Evolutionary conservation across 37 sponge, comb jelly and placozoan species (phyloP).

Genomic region (Ephydatia muelleri): DNA sequence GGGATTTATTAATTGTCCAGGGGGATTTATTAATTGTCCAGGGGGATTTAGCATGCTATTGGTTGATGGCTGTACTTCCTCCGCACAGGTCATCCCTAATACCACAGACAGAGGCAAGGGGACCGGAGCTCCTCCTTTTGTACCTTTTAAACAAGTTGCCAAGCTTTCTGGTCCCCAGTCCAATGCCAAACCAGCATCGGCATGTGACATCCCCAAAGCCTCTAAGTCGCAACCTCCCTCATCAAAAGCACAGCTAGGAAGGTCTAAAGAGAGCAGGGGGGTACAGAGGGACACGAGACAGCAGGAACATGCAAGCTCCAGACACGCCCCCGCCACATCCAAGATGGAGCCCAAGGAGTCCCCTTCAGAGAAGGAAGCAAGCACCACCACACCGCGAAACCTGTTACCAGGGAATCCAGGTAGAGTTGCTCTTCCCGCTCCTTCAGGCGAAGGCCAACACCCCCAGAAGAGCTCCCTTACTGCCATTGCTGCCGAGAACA

Average conservation of each 20-base stretch:
- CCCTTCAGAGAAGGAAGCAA: neutral
- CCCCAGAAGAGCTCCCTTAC: neutral
- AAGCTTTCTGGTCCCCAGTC: neutral
- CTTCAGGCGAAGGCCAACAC: neutral
- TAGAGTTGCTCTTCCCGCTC: neutral
- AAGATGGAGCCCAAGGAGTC: neutral
- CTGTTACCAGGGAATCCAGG: neutral
- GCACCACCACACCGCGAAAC: neutral
- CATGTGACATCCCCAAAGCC: neutral
- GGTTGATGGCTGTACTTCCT: neutral
- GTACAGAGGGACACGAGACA: neutral
- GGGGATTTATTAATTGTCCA: too few relatives aligned
- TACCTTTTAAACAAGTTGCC: slow-evolving; percentile 17
- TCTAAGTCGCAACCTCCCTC: neutral
- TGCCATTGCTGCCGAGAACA: neutral
- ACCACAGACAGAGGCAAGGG: slow-evolving; percentile 25
- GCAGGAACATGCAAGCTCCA: too few relatives aligned
- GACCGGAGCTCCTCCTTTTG: slow-evolving; percentile 25
- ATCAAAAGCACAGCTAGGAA: neutral
- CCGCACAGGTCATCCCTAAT: slow-evolving; percentile 22
- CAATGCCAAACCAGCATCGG: neutral
- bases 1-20: too few relatives aligned
- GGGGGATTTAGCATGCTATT: neutral
- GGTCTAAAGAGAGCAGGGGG: slow-evolving; percentile 13
- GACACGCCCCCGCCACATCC: neutral